Base-by-base conservation (phyloP, 2,888 invertebrate genomes). In the Drosophila falleni region DNA sequence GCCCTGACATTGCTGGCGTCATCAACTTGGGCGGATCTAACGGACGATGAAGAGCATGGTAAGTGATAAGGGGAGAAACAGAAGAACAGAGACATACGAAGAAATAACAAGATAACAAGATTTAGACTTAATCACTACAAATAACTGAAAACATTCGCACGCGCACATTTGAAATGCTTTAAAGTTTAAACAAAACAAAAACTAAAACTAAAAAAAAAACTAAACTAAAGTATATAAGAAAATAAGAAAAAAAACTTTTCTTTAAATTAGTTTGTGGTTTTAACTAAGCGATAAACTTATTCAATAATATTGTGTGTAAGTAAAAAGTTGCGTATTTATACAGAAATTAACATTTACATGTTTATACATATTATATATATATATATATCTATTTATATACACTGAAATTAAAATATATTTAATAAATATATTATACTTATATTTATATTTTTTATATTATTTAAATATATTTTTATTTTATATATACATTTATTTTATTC, bases 111-210 rank as follows among this genome's bases (percentile, higher is more conserved):
- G 42, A 44, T n/a, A n/a, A n/a, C n/a, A n/a, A n/a, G n/a, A n/a
- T n/a, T n/a, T n/a, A n/a, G n/a, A n/a, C n/a, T n/a, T n/a, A n/a
- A n/a, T n/a, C n/a, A 68, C 55, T 59, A 68, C 37, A 74, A 66
- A 65, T 81, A 79, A 77, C 78, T 78, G 76, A 74, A 78, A 79
- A 86, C 82, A 85, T 88, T 86, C 86, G 88, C 88, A 88, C 81
- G 84, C 64, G 74, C 65, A 89, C 86, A 86, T 86, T 88, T 80
- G 11, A 88, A 86, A 86, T 86, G 86, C 86, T 86, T 88, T 80
- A 71, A 58, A 63, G 13, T 59, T 35, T 10, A 50, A 19, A 50
- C 33, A 50, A 62, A 63, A 72, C 37, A 46, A 44, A 55, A 64
- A 62, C 35, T 49, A 31, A 47, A 63, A 59, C 41, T 55, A 54